Conservation (phyloP, 2,888 invertebrate species). For the Torymus texanus region DNA sequence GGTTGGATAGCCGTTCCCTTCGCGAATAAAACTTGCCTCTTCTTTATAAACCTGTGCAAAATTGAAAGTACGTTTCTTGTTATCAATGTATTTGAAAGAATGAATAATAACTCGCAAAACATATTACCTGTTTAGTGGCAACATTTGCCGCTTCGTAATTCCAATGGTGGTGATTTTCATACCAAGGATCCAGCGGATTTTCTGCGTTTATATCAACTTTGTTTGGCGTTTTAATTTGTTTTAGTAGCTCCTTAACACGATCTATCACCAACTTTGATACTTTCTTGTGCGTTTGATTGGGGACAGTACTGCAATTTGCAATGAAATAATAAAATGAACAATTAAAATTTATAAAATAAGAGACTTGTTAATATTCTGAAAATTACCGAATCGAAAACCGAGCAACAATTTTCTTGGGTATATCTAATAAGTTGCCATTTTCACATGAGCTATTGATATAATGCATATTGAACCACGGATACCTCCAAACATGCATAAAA, state of each 20-base stretch:
- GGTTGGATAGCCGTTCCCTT: slow-evolving; percentile 71
- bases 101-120: background rate
- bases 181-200: slow-evolving; percentile 71
- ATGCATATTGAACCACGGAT: slow-evolving; percentile 62
- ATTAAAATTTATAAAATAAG: background rate
- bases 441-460: slow-evolving; percentile 57
- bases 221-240: slow-evolving; percentile 58
- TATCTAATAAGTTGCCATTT: slow-evolving; percentile 51
- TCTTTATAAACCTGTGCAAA: slow-evolving; percentile 74
- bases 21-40: slow-evolving; percentile 74
- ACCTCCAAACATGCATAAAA: slow-evolving; percentile 75
- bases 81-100: background rate
- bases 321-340: background rate
- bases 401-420: slow-evolving; percentile 58
- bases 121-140: slow-evolving; percentile 73
- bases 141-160: slow-evolving; percentile 74
- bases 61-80: too few relatives aligned
- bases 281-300: slow-evolving; percentile 57
- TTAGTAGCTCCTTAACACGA: slow-evolving; percentile 54
- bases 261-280: slow-evolving; percentile 52
- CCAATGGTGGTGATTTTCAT: slow-evolving; percentile 71
- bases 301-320: slow-evolving; percentile 58
- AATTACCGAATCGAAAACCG: slow-evolving; percentile 63
- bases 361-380: background rate
- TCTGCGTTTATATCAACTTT: slow-evolving; percentile 55